Percentiles rank a stretch among this genome's conserved stretches.
Evolutionary conservation across 2,113 vertebrate genomes (phyloP).

Genomic region (Xenopus borealis): DNA sequence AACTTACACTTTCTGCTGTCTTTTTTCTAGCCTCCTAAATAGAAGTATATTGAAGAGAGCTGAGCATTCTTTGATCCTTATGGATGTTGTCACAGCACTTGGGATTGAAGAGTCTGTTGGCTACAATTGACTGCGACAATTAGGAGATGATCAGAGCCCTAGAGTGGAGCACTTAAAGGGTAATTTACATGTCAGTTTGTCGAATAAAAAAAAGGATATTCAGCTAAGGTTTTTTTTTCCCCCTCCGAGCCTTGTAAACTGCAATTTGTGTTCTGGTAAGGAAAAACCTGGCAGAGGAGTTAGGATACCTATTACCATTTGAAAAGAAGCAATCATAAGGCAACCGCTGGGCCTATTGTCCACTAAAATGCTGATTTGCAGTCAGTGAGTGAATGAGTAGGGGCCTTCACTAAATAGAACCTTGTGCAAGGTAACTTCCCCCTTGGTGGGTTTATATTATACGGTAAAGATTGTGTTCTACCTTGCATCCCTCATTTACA

Average conservation of each 20-base stretch:
- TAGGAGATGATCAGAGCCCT: constrained; percentile 92
- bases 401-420: constrained; percentile 72
- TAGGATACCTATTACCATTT: constrained; percentile 95
- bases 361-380: constrained; percentile 87
- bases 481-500: constrained; percentile 65
- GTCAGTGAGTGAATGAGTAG: constrained; percentile 76
- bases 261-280: constrained; percentile 95
- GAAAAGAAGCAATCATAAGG: constrained; percentile 98
- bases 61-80: constrained; percentile 89
- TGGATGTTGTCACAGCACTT: constrained; percentile 93
- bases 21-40: constrained; percentile 78
- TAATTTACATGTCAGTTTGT: constrained; percentile 98
- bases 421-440: constrained; percentile 74
- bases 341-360: constrained; percentile 97
- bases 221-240: constrained; percentile 78
- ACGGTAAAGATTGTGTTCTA: constrained; percentile 61
- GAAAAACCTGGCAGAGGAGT: constrained; percentile 90
- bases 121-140: constrained; percentile 99
- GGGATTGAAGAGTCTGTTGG: constrained; percentile 96
- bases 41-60: constrained; percentile 78
- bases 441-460: constrained; percentile 64
- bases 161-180: constrained; percentile 94
- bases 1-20: constrained; percentile 71
- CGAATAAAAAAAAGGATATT: constrained; percentile 89
- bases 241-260: constrained; percentile 93